Evolutionary conservation across 2,888 invertebrate genomes (phyloP), one percentile per base, ranked within the genome.

Genomic region (Tenthredo amoena): DNA sequence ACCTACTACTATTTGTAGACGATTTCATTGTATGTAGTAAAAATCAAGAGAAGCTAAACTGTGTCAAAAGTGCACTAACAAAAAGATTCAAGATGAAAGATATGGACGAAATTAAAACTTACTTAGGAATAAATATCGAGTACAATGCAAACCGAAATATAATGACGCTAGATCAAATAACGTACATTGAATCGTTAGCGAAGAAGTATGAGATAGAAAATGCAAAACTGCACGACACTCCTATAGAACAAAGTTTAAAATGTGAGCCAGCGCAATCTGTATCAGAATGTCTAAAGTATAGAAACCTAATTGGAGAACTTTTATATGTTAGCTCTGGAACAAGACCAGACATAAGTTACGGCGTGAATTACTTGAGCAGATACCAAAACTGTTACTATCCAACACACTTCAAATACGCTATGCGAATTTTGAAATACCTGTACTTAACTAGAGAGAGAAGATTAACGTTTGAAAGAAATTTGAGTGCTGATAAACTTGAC

Each of bases 61-160:
- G 87, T 15, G 58, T 89, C 40, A 90, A 91, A 89, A 86, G 62
- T 76, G 88, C 81, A 81, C 88, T 90, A 77, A 85, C 85, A 72
- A 84, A 88, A 77, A 68, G 55, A 77, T 87, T 84, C 71, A 84
- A 74, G 82, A 85, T 84, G 89, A 91, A 90, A 87, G 89, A 92
- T 77, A 50, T 91, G 10, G 90, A 90, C 26, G 90, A 88, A 90
- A 81, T 90, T 83, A 90, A 89, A 87, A 90, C 40, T 18, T 91
- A 91, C 81, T 86, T 92, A 87, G 91, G 91, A 0, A 92, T 92
- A 82, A 88, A 92, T 86, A 90, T 92, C 62, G 89, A 91, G 87
- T 88, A 88, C 86, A 77, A 91, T 15, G 34, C 77, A 26, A 84
- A 87, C 82, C 90, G 83, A 89, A 88, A 84, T 37, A 37, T 37